Evolutionary conservation across 2,888 invertebrate species (phyloP).

Genomic region (Lamellibrachia columna): DNA sequence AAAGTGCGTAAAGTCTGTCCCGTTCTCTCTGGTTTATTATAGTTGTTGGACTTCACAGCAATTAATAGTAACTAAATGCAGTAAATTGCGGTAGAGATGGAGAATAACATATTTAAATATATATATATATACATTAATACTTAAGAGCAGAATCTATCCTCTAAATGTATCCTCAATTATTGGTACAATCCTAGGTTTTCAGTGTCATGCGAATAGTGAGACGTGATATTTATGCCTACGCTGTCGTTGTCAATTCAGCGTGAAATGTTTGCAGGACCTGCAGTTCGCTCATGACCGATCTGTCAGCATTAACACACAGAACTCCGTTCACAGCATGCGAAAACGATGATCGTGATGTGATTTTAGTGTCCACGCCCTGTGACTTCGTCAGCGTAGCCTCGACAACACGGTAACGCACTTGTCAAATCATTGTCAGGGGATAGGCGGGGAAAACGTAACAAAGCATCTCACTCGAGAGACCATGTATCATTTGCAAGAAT

Average conservation of each 20-base stretch:
- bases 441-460: not conserved
- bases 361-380: not conserved
- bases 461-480: too few relatives aligned
- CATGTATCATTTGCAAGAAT: too few relatives aligned
- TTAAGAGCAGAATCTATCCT: too few relatives aligned
- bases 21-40: not conserved
- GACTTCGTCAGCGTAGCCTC: not conserved
- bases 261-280: not conserved
- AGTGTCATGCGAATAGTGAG: too few relatives aligned
- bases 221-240: not conserved
- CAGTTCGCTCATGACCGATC: constrained; percentile 19
- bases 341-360: not conserved
- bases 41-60: not conserved
- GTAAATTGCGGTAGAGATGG: not conserved
- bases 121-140: too few relatives aligned
- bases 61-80: not conserved
- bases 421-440: not conserved
- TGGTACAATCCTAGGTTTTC: too few relatives aligned
- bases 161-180: too few relatives aligned
- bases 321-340: not conserved
- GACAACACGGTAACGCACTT: not conserved
- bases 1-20: not conserved
- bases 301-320: constrained; percentile 18
- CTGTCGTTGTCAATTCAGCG: not conserved
- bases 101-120: not conserved